Conservation (phyloP, 2,888 invertebrate genomes). For the Thumatha senex region DNA sequence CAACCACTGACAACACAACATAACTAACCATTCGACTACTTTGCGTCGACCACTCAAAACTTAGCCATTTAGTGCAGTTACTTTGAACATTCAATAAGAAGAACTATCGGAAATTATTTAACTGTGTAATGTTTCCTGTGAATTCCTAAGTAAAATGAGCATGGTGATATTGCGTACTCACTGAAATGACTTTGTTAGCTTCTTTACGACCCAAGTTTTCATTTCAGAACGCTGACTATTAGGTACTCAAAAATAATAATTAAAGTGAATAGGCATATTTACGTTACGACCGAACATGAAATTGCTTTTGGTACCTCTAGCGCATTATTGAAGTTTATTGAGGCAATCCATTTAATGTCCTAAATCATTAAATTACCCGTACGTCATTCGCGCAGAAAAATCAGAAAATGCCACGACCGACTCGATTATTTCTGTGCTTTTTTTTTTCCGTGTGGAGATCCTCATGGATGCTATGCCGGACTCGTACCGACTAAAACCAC, state of each 20-base stretch:
- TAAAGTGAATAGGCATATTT: constrained; percentile 1
- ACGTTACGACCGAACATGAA: constrained; percentile 1
- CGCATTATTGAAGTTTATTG: not conserved
- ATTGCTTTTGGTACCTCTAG: constrained; percentile 1
- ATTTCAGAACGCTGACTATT: constrained; percentile 3
- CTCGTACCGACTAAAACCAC: too few species aligned
- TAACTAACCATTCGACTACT: constrained; percentile 2
- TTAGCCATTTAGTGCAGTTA: too few species aligned
- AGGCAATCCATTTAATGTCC: not conserved
- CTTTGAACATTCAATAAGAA: constrained; percentile 23
- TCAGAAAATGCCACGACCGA: too few species aligned
- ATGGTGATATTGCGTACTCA: not conserved
- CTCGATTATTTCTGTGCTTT: too few species aligned
- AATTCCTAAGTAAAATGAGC: too few species aligned
- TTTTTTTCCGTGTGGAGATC: too few species aligned
- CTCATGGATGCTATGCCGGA: too few species aligned
- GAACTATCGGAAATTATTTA: constrained; percentile 11
- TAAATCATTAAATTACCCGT: not conserved
- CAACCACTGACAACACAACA: too few species aligned
- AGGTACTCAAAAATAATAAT: constrained; percentile 4
- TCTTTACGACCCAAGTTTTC: constrained; percentile 4
- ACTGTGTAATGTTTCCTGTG: too few species aligned
- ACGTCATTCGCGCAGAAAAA: too few species aligned
- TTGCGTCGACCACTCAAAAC: not conserved
- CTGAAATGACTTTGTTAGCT: constrained; percentile 12